Conservation (phyloP, 2,888 invertebrate genomes). For the Lepetodrilus schrolli region DNA sequence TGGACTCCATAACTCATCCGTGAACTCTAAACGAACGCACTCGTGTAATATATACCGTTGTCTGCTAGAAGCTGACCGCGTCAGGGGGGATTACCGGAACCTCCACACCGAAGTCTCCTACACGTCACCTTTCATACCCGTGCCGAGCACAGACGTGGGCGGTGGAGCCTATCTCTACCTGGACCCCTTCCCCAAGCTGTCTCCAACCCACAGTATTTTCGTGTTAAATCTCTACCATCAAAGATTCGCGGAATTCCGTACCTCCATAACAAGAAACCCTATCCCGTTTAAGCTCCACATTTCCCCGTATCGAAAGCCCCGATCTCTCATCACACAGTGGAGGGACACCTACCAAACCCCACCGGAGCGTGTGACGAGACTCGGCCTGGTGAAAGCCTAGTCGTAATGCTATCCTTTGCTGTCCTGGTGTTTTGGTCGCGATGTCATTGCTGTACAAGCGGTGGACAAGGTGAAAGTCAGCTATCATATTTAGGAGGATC, state of each 20-base stretch:
- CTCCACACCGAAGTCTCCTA: too few species aligned
- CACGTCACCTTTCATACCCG: neutral
- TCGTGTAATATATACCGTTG: too few species aligned
- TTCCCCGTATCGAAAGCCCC: neutral
- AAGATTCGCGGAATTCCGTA: conserved; percentile 24
- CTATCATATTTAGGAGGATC: neutral
- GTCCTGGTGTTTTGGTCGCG: neutral
- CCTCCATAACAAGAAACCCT: conserved; percentile 12
- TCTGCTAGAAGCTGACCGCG: too few species aligned
- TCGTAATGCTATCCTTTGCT: neutral
- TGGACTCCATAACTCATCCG: too few species aligned
- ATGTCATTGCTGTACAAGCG: neutral
- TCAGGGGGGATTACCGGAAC: too few species aligned
- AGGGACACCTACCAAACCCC: neutral
- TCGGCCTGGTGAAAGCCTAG: neutral
- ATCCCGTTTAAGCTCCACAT: neutral
- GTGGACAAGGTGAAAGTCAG: neutral
- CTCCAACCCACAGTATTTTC: neutral
- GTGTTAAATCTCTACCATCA: conserved; percentile 18
- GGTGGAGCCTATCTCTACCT: neutral
- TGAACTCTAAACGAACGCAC: too few species aligned
- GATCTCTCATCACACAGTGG: neutral
- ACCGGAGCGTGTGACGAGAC: neutral
- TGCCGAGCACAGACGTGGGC: neutral
- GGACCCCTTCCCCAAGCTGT: neutral